Percentiles rank a stretch among this genome's conserved stretches.
Conservation (phyloP, 2,113 vertebrate genomes). For the Lagopus muta region DNA sequence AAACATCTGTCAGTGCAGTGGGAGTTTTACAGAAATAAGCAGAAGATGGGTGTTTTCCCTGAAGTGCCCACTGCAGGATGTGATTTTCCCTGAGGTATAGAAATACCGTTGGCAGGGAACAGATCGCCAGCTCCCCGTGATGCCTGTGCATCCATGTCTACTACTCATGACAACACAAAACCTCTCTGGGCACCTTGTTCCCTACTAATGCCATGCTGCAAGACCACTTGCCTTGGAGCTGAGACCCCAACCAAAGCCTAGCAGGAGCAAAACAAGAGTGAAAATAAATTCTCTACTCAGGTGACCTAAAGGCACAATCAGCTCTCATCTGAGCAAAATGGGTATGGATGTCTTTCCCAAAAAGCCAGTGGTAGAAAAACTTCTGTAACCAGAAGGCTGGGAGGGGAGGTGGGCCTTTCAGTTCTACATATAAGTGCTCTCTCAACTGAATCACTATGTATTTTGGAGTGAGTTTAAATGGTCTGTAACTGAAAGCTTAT, state of each 20-base stretch:
- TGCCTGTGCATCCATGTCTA: neutral
- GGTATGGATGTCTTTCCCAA: neutral
- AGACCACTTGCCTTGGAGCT: neutral
- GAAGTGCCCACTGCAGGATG: neutral
- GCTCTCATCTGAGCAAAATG: neutral
- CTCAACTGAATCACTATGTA: neutral
- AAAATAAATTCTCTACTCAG: neutral
- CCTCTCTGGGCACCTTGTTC: neutral
- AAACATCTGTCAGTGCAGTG: neutral
- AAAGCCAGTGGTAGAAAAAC: neutral
- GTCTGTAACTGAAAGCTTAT: neutral
- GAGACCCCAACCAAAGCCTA: too few species aligned
- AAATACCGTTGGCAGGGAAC: neutral
- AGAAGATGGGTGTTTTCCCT: neutral
- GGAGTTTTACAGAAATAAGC: neutral
- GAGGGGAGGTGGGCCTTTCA: neutral
- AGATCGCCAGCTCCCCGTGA: rapidly evolving
- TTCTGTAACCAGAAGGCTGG: neutral
- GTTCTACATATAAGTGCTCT: neutral
- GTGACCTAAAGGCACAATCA: neutral
- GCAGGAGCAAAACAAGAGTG: neutral
- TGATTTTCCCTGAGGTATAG: rapidly evolving
- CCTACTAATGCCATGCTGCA: neutral
- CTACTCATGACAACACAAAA: rapidly evolving
- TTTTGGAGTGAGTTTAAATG: neutral